These are phyloP conservation scores for Columba janthina DNA, from an alignment of 2,113 vertebrate genomes.

Conservation along the genomic window DNA sequence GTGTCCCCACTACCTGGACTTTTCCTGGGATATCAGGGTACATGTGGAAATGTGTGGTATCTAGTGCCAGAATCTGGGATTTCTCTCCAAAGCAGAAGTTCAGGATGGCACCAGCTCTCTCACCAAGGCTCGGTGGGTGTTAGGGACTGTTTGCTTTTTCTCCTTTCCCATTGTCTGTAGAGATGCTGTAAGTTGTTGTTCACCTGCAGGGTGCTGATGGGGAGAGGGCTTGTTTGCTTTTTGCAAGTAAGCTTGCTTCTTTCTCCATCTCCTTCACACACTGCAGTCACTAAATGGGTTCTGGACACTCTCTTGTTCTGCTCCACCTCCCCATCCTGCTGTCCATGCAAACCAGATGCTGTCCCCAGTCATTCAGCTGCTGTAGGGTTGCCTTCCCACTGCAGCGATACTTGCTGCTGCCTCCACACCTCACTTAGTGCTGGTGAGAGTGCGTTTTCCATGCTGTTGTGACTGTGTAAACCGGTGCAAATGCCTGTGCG, in stretches of 20 bases:
- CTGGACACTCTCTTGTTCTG: neutral
- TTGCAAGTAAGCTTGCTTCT: neutral
- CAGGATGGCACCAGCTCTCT: neutral
- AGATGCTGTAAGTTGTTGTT: neutral
- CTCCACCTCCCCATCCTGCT: neutral
- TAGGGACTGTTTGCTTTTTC: neutral
- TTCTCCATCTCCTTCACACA: neutral
- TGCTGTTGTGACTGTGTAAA: fast-evolving
- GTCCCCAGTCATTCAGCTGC: neutral
- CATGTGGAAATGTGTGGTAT: fast-evolving
- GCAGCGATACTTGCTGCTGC: neutral
- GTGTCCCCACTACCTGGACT: neutral
- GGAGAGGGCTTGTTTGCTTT: neutral
- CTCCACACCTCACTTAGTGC: neutral
- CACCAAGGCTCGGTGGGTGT: fast-evolving
- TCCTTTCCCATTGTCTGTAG: neutral
- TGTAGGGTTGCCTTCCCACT: neutral
- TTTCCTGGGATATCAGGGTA: neutral
- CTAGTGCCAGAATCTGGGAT: neutral
- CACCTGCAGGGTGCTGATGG: neutral
- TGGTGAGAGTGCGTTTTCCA: fast-evolving
- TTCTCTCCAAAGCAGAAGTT: neutral
- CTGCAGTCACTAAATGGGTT: neutral
- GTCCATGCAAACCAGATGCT: neutral
- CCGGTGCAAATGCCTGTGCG: neutral